These are phyloP conservation scores for Thymelicus sylvestris DNA, from an alignment of 2,888 invertebrate species.

Conservation along the genomic window DNA sequence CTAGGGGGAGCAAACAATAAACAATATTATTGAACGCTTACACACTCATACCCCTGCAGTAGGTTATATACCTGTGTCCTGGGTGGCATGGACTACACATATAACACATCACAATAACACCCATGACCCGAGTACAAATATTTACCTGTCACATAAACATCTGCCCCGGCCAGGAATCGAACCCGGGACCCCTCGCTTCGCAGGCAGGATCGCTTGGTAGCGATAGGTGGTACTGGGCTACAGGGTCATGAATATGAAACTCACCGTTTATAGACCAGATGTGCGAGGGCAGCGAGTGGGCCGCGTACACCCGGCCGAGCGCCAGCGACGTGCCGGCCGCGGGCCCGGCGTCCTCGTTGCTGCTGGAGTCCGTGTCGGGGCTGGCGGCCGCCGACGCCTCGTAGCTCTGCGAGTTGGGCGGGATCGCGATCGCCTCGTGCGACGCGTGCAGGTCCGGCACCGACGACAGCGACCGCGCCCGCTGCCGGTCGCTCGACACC, in stretches of 20 bases:
- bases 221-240: too few relatives aligned
- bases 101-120: too few relatives aligned
- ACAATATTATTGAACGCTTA: too few relatives aligned
- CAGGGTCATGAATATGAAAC: constrained; percentile 57
- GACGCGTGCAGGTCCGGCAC: constrained; percentile 89
- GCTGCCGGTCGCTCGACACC: constrained; percentile 90
- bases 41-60: too few relatives aligned
- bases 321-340: constrained; percentile 80
- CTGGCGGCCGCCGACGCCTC: constrained; percentile 87
- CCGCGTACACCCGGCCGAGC: constrained; percentile 92
- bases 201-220: too few relatives aligned
- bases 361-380: constrained; percentile 88
- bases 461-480: constrained; percentile 92
- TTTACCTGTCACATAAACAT: too few relatives aligned
- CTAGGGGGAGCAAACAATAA: too few relatives aligned
- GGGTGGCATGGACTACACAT: too few relatives aligned
- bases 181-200: too few relatives aligned
- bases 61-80: too few relatives aligned
- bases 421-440: constrained; percentile 86
- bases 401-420: constrained; percentile 86
- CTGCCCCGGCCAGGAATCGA: too few relatives aligned
- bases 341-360: constrained; percentile 86
- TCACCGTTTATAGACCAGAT: constrained; percentile 96
- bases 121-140: too few relatives aligned
- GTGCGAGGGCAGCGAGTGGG: constrained; percentile 95